Percentiles rank a stretch among this genome's conserved stretches.
phyloP scores from a whole-genome alignment of 2,888 invertebrate genomes.

The Pocota personata region DNA sequence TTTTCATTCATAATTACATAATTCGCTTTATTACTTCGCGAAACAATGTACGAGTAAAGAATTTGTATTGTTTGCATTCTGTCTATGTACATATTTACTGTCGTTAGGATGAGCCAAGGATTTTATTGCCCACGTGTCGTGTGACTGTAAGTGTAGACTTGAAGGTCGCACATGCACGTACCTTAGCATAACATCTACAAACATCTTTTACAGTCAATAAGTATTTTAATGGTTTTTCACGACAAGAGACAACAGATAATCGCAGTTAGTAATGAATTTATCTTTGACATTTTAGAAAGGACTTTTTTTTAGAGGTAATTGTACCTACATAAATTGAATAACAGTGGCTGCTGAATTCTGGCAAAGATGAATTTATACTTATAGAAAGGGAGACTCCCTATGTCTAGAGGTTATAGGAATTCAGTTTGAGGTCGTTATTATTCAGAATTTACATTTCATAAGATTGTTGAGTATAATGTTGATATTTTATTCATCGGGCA shows the following conservation, averaged over 20 bases:
- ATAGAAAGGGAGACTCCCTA: too few relatives aligned
- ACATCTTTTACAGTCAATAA: neutral
- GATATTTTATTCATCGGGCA: neutral
- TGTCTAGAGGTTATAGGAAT: neutral
- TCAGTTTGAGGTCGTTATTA: neutral
- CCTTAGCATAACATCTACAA: too few relatives aligned
- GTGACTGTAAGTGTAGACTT: neutral
- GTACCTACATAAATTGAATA: neutral
- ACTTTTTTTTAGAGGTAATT: neutral
- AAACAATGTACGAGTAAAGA: neutral
- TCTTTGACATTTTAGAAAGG: neutral
- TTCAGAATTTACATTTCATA: neutral
- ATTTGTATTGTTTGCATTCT: neutral
- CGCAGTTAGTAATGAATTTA: neutral
- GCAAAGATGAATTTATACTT: neutral
- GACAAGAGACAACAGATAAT: neutral
- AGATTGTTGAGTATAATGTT: neutral
- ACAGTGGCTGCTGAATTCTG: neutral
- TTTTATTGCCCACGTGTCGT: neutral
- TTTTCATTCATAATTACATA: neutral
- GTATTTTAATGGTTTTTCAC: neutral
- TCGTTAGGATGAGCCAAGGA: neutral
- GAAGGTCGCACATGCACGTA: neutral
- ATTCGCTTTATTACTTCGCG: neutral
- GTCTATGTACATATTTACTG: neutral